A percentile compares a stretch with the other conserved stretches of the same genome.
Evolutionary conservation across 2,888 invertebrate species (phyloP).

Genomic region (Pollenia amentaria): DNA sequence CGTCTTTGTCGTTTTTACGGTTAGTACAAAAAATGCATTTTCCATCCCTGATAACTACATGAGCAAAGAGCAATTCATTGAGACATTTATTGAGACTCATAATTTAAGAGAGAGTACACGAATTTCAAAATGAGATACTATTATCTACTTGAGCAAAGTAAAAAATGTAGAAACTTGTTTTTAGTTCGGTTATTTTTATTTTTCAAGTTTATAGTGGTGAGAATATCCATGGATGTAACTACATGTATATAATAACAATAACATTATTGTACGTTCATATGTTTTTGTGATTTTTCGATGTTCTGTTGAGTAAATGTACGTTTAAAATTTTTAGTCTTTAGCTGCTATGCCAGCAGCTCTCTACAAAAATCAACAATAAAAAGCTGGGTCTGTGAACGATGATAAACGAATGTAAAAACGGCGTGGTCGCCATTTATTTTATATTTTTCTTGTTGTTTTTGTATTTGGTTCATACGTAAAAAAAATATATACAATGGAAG

Average conservation of each 20-base stretch:
- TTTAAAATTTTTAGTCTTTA: constrained; percentile 70
- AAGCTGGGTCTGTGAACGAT: constrained; percentile 67
- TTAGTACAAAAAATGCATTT: too few relatives aligned
- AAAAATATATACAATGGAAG: constrained; percentile 1
- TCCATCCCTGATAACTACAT: not conserved
- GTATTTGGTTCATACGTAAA: constrained; percentile 31
- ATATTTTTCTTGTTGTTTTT: constrained; percentile 32
- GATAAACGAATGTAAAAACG: constrained; percentile 67
- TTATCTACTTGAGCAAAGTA: not conserved
- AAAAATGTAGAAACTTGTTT: constrained; percentile 33
- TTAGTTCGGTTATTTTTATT: constrained; percentile 39
- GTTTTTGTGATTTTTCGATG: constrained; percentile 59
- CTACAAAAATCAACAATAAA: constrained; percentile 64
- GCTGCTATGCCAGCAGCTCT: constrained; percentile 70
- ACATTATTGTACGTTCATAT: constrained; percentile 1
- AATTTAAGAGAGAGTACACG: not conserved
- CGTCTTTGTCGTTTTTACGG: too few relatives aligned
- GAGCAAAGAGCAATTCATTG: not conserved
- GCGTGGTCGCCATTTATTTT: constrained; percentile 70
- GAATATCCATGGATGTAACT: not conserved
- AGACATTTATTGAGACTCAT: too few relatives aligned
- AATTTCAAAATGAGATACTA: not conserved
- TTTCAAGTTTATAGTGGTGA: constrained; percentile 49
- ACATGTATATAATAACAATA: not conserved
- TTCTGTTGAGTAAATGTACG: constrained; percentile 61